A percentile compares a stretch with the other conserved stretches of the same genome.
phyloP scores from a whole-genome alignment of 1,140 invertebrate genomes.

The Neotoxoptera formosana region DNA sequence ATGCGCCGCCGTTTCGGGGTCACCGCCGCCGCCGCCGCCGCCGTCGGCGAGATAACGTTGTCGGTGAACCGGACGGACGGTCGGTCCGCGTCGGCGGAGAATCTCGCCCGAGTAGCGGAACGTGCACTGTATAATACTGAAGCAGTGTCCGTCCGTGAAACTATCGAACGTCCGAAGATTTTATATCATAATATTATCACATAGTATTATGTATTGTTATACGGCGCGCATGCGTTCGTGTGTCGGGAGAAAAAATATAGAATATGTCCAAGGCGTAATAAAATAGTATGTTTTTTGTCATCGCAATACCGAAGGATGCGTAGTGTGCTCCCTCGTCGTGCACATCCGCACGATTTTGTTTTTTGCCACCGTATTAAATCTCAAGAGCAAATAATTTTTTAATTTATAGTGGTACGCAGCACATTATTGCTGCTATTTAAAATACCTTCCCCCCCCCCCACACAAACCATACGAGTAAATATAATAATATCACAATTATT shows the following conservation, averaged over 20 bases:
- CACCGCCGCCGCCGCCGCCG: not conserved
- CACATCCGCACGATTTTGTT: not conserved
- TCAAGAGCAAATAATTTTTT: not conserved
- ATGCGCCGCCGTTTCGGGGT: constrained; percentile 7
- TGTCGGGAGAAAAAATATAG: not conserved
- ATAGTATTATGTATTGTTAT: not conserved
- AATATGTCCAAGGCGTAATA: not conserved
- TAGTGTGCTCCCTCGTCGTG: not conserved
- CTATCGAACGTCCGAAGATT: not conserved
- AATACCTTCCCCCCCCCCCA: not conserved
- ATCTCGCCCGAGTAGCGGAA: not conserved
- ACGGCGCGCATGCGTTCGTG: not conserved
- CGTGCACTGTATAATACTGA: not conserved
- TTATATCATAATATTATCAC: not conserved
- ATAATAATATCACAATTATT: no score
- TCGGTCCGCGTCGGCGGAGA: not conserved
- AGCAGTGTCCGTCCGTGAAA: not conserved
- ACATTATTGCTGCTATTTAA: not conserved
- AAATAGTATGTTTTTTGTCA: not conserved
- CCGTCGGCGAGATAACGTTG: constrained; percentile 7
- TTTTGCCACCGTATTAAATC: not conserved
- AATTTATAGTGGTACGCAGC: not conserved
- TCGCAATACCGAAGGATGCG: not conserved
- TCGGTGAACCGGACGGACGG: not conserved
- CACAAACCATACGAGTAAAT: not conserved